A percentile compares a stretch with the other conserved stretches of the same genome.
These are phyloP conservation scores for Tetragonula carbonaria DNA, from an alignment of 2,888 invertebrate genomes.

Conservation along the genomic window DNA sequence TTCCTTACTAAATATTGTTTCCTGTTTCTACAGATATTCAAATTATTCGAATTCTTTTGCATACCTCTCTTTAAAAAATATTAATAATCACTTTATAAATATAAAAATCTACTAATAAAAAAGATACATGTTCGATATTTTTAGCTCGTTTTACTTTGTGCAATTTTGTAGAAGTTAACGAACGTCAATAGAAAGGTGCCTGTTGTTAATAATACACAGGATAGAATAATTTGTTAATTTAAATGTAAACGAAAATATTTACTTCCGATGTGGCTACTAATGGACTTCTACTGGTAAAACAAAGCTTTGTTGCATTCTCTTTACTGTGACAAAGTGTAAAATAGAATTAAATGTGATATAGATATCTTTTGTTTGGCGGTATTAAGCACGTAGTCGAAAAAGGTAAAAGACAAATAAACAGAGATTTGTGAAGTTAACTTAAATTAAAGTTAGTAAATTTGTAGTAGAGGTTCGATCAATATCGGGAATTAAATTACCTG, in stretches of 20 bases:
- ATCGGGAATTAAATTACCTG: slow-evolving; percentile 59
- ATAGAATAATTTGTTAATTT: neutral
- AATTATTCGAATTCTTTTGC: neutral
- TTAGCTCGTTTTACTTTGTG: neutral
- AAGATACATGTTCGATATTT: neutral
- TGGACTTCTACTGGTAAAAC: neutral
- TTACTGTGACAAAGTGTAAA: slow-evolving; percentile 16
- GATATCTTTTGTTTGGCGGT: neutral
- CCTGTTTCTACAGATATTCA: neutral
- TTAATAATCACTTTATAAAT: neutral
- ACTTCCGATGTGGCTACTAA: neutral
- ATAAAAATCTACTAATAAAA: neutral
- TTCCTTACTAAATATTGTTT: neutral
- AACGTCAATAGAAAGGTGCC: neutral
- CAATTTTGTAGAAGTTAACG: neutral
- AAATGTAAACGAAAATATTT: slow-evolving; percentile 15
- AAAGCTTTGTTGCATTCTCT: slow-evolving; percentile 4
- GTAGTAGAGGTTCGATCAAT: slow-evolving; percentile 42
- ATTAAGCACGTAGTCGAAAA: neutral
- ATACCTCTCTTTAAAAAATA: neutral
- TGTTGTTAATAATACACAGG: neutral
- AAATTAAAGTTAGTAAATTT: slow-evolving; percentile 39
- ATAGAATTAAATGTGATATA: slow-evolving; percentile 12
- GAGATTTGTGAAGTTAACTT: slow-evolving; percentile 16
- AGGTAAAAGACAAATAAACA: slow-evolving; percentile 7